These are phyloP conservation scores for Hydractinia echinata DNA, from an alignment of 30 jellyfish, hydroid and myxozoan genomes.

Conservation along the genomic window DNA sequence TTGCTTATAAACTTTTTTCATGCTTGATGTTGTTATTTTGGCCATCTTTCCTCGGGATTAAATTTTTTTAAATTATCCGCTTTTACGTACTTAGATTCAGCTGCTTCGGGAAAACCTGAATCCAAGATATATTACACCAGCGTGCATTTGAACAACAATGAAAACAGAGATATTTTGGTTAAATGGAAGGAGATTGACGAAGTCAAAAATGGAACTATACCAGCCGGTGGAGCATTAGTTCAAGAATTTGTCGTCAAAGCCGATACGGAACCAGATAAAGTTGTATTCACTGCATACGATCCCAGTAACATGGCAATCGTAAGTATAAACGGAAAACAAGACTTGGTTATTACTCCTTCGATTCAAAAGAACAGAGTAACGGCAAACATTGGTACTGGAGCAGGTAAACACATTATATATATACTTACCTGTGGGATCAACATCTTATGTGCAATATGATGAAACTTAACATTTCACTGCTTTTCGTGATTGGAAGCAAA, in stretches of 20 bases:
- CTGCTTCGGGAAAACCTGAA: too few species aligned
- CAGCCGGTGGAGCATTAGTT: conserved; percentile 36
- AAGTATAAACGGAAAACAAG: conserved; percentile 53
- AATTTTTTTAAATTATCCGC: not conserved
- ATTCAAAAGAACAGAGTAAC: conserved; percentile 32
- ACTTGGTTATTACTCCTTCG: conserved; percentile 53
- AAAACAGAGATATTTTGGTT: conserved; percentile 42
- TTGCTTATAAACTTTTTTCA: too few species aligned
- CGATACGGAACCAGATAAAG: conserved; percentile 40
- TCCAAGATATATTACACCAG: conserved; percentile 42
- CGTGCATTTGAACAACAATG: conserved; percentile 54
- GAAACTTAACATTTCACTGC: not conserved
- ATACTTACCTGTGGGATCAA: not conserved
- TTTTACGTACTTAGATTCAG: not conserved
- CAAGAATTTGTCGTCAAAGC: conserved; percentile 45
- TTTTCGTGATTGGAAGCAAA: not conserved
- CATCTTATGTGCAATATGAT: not conserved
- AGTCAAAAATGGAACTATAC: conserved; percentile 49
- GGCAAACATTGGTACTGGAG: conserved; percentile 46
- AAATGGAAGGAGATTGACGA: conserved; percentile 55
- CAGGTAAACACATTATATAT: conserved; percentile 22
- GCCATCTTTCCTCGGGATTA: too few species aligned
- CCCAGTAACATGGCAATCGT: conserved; percentile 45
- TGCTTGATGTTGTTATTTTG: too few species aligned
- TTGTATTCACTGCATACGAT: conserved; percentile 58